Base-by-base conservation (phyloP, 2,797 vertebrate genomes). In the Eulemur albifrons region DNA sequence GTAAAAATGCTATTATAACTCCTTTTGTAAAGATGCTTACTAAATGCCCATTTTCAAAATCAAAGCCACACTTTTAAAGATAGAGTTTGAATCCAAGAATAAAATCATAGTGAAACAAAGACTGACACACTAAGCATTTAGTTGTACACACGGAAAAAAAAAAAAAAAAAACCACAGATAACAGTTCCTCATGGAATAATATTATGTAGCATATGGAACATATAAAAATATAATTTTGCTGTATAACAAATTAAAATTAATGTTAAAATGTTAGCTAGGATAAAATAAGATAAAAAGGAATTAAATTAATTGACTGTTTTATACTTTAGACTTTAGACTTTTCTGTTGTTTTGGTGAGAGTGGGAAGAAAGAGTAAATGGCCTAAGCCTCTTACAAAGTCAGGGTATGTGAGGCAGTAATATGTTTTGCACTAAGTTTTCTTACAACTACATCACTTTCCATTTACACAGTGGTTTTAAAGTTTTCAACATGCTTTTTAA, bases 101-200 rank as follows among this genome's bases (percentile, higher is more conserved):
- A 93, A 92, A 92, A 20, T 63, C 18, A 91, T 57, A 77, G 21
- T 90, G 90, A 88, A 90, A 70, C 20, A 94, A 88, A 83, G 35
- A 77, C 0, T 79, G 14, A 85, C 5, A 57, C 32, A 70, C 3
- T 80, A 88, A 76, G 18, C n/a, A 93, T 63, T 94, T 81, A 94
- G 20, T 81, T 90, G 90, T 45, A 88, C 4, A 90, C 17, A 84
- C 1, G 25, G 73, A 61, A 93, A 92, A 65, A 91, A 85, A 76
- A 54, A 54, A 25, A 25, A 9, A 57, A 57, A 23, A 54, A 54
- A 18, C 5, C 4, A 75, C 21, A 90, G 32, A 92, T 76, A 40
- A 84, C 2, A 80, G 43, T 67, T 18, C 52, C 25, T 92, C 21
- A 45, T 17, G 25, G 6, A 77, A 45, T 57, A 97, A 88, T 8